Percentiles rank a stretch among this genome's conserved stretches.
Evolutionary conservation across 2,888 invertebrate species (phyloP).

Genomic region (Papilio demoleus): DNA sequence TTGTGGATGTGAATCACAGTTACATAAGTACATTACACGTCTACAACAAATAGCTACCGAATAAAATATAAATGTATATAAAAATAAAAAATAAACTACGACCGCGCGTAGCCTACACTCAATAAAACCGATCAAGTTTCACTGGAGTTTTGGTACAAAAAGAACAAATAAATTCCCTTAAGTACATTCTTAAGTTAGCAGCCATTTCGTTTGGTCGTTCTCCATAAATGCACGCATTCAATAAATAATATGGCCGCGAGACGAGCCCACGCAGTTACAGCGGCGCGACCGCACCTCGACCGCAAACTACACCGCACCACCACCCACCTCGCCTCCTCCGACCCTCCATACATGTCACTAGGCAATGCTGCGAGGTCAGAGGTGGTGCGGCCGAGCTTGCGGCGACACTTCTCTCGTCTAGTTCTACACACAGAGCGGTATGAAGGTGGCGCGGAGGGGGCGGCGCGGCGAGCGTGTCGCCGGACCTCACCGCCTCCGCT

Average conservation of each 20-base stretch:
- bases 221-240: constrained; percentile 40
- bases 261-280: constrained; percentile 40
- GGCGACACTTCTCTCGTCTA: too few species aligned
- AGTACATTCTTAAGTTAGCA: constrained; percentile 54
- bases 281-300: too few species aligned
- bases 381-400: neutral
- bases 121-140: constrained; percentile 47
- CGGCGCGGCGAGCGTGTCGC: too few species aligned
- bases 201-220: constrained; percentile 43
- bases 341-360: constrained; percentile 27
- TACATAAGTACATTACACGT: constrained; percentile 37
- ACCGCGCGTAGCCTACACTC: constrained; percentile 43
- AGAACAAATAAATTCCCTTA: constrained; percentile 46
- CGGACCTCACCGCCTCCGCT: too few species aligned
- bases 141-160: constrained; percentile 51
- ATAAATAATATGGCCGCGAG: constrained; percentile 41
- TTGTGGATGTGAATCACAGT: constrained; percentile 28
- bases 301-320: too few species aligned
- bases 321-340: neutral
- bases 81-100: constrained; percentile 48
- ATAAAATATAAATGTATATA: constrained; percentile 48
- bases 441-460: too few species aligned
- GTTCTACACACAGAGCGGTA: too few species aligned
- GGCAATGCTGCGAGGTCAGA: neutral
- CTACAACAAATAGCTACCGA: constrained; percentile 46